These are phyloP conservation scores for Forficula auricularia DNA, from an alignment of 1,140 invertebrate species.

Conservation along the genomic window DNA sequence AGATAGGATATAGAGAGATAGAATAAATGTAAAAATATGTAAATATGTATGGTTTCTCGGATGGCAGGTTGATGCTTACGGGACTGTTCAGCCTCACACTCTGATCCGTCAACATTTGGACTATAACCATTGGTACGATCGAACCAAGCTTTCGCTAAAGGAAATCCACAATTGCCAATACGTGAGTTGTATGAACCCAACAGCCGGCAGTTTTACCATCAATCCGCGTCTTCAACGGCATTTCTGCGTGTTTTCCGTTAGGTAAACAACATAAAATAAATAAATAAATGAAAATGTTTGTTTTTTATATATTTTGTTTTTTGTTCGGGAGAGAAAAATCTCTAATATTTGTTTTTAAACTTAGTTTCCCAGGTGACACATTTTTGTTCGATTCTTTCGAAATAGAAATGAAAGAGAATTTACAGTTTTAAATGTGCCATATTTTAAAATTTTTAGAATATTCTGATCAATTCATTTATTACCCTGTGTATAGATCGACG, in stretches of 20 bases:
- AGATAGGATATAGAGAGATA: too few relatives aligned
- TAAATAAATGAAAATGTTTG: too few relatives aligned
- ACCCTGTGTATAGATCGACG: too few relatives aligned
- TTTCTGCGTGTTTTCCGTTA: slow-evolving; percentile 82
- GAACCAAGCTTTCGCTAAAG: slow-evolving; percentile 76
- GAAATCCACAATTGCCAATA: slow-evolving; percentile 96
- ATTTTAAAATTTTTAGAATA: too few relatives aligned
- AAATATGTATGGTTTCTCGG: too few relatives aligned
- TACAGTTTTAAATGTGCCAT: too few relatives aligned
- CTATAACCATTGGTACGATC: slow-evolving; percentile 89
- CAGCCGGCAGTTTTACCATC: slow-evolving; percentile 89
- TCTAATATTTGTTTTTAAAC: not conserved
- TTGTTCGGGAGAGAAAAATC: not conserved
- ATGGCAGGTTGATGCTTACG: slow-evolving; percentile 69
- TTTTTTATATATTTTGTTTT: not conserved
- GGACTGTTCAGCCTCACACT: slow-evolving; percentile 90
- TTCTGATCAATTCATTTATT: too few relatives aligned
- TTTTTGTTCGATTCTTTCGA: too few relatives aligned
- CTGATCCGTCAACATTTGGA: slow-evolving; percentile 87
- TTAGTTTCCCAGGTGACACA: too few relatives aligned
- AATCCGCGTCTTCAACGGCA: slow-evolving; percentile 85
- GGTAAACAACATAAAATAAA: slow-evolving; percentile 15
- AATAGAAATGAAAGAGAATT: too few relatives aligned
- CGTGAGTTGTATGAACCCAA: slow-evolving; percentile 93
- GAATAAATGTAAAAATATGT: too few relatives aligned